These are phyloP conservation scores for Pristionchus japonicus DNA, from an alignment of 2,888 invertebrate species.

Conservation along the genomic window DNA sequence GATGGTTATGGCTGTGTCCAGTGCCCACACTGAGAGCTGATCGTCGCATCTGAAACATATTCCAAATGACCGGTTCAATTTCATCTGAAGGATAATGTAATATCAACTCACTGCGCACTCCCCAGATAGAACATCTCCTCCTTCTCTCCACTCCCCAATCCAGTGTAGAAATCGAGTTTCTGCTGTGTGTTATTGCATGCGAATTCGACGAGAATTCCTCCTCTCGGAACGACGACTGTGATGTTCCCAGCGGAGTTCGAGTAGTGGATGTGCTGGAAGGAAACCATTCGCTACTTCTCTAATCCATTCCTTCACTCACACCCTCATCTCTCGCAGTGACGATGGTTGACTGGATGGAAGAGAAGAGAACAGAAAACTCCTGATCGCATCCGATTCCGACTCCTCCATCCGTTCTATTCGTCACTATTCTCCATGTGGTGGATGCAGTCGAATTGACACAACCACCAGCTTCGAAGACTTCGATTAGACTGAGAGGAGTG, in stretches of 20 bases:
- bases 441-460: neutral
- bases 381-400: neutral
- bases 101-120: neutral
- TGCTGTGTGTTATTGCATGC: neutral
- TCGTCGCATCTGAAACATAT: neutral
- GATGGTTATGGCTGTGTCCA: neutral
- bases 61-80: neutral
- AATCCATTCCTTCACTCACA: neutral
- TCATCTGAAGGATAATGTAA: neutral
- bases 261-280: neutral
- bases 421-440: neutral
- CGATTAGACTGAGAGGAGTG: neutral
- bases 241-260: neutral
- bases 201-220: neutral
- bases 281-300: neutral
- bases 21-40: neutral
- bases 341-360: neutral
- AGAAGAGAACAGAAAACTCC: neutral
- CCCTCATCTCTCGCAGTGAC: neutral
- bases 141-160: neutral
- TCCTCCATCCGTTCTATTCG: neutral
- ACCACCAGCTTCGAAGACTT: neutral
- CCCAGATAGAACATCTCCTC: constrained; percentile 18
- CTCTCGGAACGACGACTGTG: neutral
- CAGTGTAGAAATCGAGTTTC: neutral